Conservation (phyloP, 2,113 vertebrate species). For the Chaetorhynchus papuensis region DNA sequence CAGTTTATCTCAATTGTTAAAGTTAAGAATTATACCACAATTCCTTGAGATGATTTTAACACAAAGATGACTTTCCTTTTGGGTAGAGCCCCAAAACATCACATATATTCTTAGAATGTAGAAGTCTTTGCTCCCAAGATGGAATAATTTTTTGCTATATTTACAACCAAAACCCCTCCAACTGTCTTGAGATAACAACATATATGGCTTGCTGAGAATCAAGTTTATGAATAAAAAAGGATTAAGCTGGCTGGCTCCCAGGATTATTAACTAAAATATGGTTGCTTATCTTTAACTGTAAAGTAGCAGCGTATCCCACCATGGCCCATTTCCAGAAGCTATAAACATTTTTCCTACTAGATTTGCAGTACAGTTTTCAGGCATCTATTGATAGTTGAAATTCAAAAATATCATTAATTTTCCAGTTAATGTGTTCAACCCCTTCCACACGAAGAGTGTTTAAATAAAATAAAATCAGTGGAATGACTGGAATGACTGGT, state of each 20-base stretch:
- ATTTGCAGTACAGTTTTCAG: neutral
- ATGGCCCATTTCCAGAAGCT: slow-evolving; percentile 13
- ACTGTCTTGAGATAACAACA: neutral
- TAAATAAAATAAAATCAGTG: slow-evolving; percentile 1
- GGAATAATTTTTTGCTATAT: neutral
- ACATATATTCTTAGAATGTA: neutral
- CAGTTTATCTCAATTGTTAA: neutral
- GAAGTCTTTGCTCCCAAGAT: neutral
- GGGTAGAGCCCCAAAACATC: neutral
- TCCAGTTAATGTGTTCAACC: neutral
- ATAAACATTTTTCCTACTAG: slow-evolving; percentile 32
- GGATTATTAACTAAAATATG: slow-evolving; percentile 21
- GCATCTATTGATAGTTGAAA: neutral
- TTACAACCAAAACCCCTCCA: neutral
- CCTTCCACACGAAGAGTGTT: neutral
- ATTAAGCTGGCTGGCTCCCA: slow-evolving; percentile 16
- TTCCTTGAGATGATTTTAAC: neutral
- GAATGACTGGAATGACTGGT: neutral
- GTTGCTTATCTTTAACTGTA: slow-evolving; percentile 1
- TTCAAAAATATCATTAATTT: slow-evolving; percentile 16
- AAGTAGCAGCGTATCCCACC: neutral
- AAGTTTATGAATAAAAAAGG: slow-evolving; percentile 20
- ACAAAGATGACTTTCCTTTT: neutral
- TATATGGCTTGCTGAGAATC: neutral
- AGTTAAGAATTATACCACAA: neutral